Evolutionary conservation across 2,888 invertebrate genomes (phyloP).

Genomic region (Flabesymbios commensalis): DNA sequence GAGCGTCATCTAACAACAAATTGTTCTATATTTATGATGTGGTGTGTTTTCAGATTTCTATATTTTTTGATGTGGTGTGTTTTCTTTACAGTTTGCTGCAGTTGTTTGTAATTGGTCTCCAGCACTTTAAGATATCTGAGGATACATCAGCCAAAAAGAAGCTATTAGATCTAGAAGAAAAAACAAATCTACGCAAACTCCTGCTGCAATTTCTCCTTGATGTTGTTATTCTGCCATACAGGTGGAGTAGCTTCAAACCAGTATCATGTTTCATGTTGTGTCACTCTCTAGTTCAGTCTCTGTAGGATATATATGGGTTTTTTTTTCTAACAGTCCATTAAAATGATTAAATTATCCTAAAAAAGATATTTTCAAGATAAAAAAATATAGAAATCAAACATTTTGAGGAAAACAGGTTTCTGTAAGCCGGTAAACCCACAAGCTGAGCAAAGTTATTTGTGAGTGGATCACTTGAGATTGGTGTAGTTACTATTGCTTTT

Average conservation of each 20-base stretch:
- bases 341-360: too few relatives aligned
- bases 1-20: too few relatives aligned
- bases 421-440: not conserved
- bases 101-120: constrained; percentile 78
- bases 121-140: constrained; percentile 72
- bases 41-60: too few relatives aligned
- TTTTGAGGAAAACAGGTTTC: not conserved
- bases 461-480: not conserved
- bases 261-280: too few relatives aligned
- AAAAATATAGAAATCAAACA: too few relatives aligned
- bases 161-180: constrained; percentile 73
- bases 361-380: too few relatives aligned
- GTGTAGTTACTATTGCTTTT: too few relatives aligned
- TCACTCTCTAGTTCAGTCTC: too few relatives aligned
- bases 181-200: constrained; percentile 70
- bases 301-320: too few relatives aligned
- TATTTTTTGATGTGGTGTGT: too few relatives aligned
- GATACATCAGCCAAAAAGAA: constrained; percentile 70
- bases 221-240: constrained; percentile 82
- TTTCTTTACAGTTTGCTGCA: constrained; percentile 71
- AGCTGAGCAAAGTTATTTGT: not conserved
- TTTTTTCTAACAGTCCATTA: too few relatives aligned
- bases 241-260: constrained; percentile 67
- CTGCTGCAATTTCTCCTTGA: constrained; percentile 80
- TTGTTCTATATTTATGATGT: too few relatives aligned